phyloP scores from a whole-genome alignment of 2,888 invertebrate species.

The Lysandra coridon region DNA sequence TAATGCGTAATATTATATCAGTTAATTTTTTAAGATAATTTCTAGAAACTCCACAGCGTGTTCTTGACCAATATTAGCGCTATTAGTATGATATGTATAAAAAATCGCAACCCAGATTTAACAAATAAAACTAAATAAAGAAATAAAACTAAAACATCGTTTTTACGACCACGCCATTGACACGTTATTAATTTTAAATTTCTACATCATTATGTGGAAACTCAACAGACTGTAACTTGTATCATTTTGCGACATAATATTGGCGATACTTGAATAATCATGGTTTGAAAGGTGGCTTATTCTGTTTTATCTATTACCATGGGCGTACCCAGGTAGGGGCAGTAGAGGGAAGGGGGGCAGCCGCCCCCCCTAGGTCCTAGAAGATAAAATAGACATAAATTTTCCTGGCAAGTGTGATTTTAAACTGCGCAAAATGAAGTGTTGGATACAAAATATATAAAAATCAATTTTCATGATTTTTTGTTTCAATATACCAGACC shows the following conservation, averaged over 20 bases:
- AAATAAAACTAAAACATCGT: background rate
- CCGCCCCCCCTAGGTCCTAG: too few relatives aligned
- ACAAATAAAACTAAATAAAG: background rate
- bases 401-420: too few relatives aligned
- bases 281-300: background rate
- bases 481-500: too few relatives aligned
- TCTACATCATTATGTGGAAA: conserved; percentile 2
- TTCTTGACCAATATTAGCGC: background rate
- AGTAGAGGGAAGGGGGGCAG: too few relatives aligned
- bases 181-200: conserved; percentile 1
- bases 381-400: too few relatives aligned
- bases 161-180: background rate
- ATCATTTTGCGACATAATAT: background rate
- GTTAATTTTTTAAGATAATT: background rate
- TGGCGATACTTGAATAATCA: background rate
- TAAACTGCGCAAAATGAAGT: too few relatives aligned
- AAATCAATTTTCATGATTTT: too few relatives aligned
- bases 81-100: background rate
- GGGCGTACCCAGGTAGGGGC: too few relatives aligned
- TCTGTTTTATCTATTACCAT: too few relatives aligned
- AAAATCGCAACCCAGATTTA: background rate
- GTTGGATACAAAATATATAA: too few relatives aligned
- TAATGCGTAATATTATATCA: background rate
- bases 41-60: background rate
- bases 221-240: background rate